Evolutionary conservation across 1,140 invertebrate genomes (phyloP), one percentile per base, ranked within the genome.

Genomic region (Trinorchestia longiramus): DNA sequence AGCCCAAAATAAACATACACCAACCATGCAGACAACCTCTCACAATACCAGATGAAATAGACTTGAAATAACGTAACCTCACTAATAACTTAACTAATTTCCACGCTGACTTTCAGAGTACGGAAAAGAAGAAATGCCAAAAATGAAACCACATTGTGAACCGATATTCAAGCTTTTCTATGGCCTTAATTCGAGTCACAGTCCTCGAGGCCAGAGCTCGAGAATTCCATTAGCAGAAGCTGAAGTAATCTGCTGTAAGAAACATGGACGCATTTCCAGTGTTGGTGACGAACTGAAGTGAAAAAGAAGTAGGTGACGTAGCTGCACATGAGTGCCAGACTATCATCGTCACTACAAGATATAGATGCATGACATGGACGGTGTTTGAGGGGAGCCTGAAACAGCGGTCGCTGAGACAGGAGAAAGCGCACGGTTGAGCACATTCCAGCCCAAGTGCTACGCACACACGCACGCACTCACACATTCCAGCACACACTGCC

Each of bases 401-500:
- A 36, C 92, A 43, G 92, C 4, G 43, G 92, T 44, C 92, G 19
- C 40, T 40, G 43, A 17, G 44, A 92, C 8, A 94, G 92, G 41
- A 42, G 36, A 94, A 43, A 94, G 43, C 88, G 88, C 88, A 41
- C 88, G 92, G 92, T 94, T 94, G 43, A 94, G 43, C 43, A 94
- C 92, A 94, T 94, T 94, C 92, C 92, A 94, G 92, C 43, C 41
- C 15, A 44, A 15, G 8, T 1, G 15, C 36, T 45, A 94, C 92
- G 44, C 11, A 94, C 92, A 44, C 43, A 94, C 92, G 19, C 92
- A 94, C 92, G 6, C 47, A 53, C 47, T 28, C 88, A 43, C 92
- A 94, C 92, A 94, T 94, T 94, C 92, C 92, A 94, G 44, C 92
- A 94, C 92, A 94, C 92, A 94, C 44, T 43, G 92, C 92, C 92